Base-by-base conservation (phyloP, 2,113 vertebrate genomes). In the Junco hyemalis region DNA sequence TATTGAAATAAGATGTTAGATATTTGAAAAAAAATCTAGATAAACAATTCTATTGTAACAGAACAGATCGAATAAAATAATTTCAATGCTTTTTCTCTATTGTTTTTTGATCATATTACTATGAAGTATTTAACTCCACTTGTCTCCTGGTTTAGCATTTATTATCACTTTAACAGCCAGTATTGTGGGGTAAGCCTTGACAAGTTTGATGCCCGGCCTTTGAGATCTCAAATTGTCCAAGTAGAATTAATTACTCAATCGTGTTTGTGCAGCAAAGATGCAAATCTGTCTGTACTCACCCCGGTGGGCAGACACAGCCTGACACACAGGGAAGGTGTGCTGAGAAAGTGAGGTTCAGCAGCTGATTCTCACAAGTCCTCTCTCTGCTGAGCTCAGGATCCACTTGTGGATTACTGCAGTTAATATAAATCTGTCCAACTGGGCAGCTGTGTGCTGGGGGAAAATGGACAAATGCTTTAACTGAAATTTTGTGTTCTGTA, bases 351-450 rank as follows among this genome's bases (percentile, higher is more conserved):
- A 99, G 97, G 96, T 99, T 99, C 59, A 99, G 97, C 91, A 99
- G 98, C 93, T 98, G 98, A 51, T 99, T 99, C 89, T 99, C 99
- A 90, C 99, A 99, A 6, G 99, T 99, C 82, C 96, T 98, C 91
- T 99, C 99, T 90, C 97, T 98, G 94, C 96, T 98, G 40, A 97
- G 86, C 44, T 95, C 95, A 3, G 95, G 88, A 69, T 97, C 94
- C 1, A 93, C 77, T 23, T 94, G 93, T 11, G 86, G 94, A 53
- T 97, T 97, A 23, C 98, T 98, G 96, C 99, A 99, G 96, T 99
- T 99, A 77, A 98, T 95, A 63, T 99, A 99, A 71, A 98, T 89
- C 95, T 99, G 99, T 57, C 98, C 99, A 4, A 26, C 74, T 1
- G 99, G 99, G 96, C 99, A 99, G 74, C 96, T 54, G 18, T 92